A percentile compares a stretch with the other conserved stretches of the same genome.
phyloP scores from a whole-genome alignment of 2,113 vertebrate species.

The Lepus europaeus region DNA sequence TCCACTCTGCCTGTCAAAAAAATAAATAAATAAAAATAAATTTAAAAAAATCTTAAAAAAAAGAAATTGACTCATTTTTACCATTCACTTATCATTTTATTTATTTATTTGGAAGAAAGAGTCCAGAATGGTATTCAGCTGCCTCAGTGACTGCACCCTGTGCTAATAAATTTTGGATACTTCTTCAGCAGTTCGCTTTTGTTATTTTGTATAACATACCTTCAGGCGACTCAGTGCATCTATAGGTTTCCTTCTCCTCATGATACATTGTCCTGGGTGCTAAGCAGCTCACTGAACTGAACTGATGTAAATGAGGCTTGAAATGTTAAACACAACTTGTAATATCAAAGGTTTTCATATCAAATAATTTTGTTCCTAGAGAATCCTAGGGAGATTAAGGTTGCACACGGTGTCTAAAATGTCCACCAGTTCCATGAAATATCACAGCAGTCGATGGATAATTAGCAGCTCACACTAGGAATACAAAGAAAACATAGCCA shows the following conservation, averaged over 20 bases:
- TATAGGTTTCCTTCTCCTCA: slow-evolving; percentile 68
- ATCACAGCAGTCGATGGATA: slow-evolving; percentile 74
- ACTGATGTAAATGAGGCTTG: slow-evolving; percentile 86
- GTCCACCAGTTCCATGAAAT: slow-evolving; percentile 79
- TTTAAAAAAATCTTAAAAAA: no score
- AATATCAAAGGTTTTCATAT: slow-evolving; percentile 88
- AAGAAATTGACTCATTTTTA: neutral
- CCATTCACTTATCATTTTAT: neutral
- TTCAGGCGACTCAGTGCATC: slow-evolving; percentile 74
- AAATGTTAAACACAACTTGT: slow-evolving; percentile 90
- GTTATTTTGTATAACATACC: slow-evolving; percentile 63
- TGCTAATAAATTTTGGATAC: slow-evolving; percentile 59
- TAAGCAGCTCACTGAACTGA: slow-evolving; percentile 83
- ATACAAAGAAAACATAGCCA: slow-evolving; percentile 68
- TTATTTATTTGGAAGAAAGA: slow-evolving; percentile 9
- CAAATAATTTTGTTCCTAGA: slow-evolving; percentile 86
- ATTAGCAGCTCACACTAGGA: slow-evolving; percentile 72
- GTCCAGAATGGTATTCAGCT: neutral
- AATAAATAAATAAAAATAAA: no score
- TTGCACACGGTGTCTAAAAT: slow-evolving; percentile 75
- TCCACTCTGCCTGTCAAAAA: no score
- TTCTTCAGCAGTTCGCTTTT: slow-evolving; percentile 59
- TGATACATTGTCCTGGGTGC: slow-evolving; percentile 67
- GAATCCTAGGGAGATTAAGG: slow-evolving; percentile 86
- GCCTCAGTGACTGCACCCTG: neutral